Base-by-base conservation (phyloP, 2,888 invertebrate species). In the Nomada ruficornis region DNA sequence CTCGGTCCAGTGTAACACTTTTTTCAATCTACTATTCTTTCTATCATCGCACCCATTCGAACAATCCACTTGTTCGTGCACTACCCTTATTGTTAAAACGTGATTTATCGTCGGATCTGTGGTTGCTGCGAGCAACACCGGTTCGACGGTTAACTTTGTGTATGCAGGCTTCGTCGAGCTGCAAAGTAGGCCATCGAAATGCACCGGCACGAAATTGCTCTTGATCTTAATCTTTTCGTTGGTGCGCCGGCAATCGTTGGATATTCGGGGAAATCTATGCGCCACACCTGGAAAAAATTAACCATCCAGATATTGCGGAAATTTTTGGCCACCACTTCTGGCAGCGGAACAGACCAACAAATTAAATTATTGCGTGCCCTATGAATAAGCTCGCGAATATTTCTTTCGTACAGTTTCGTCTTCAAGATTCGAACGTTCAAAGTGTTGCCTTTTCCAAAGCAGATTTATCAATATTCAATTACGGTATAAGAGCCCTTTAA, bases 81-180 rank as follows among this genome's bases (percentile, higher is more conserved):
- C 82, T 74, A 50, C 67, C 62, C 77, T 52, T 65, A 68, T 75
- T 78, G 83, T 59, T 64, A 73, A 80, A 63, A 85, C 85, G 87
- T 87, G 87, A 85, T 82, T 87, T 87, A 87, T 87, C 85, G 76
- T n/a, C 26, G 77, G 71, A 86, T 86, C 86, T 81, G 47, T 29
- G n/a, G 26, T 9, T 18, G 60, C 42, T 11, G 18, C 57, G 50
- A 11, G 18, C 42, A 29, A 69, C 60, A 47, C 18, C 69, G 50
- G 57, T 47, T 72, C 72, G 36, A 68, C 67, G 67, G 72, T 75
- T 80, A 77, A 82, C 77, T 82, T 84, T 77, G 70, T 81, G 81
- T 85, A 77, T 81, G 87, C 87, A 84, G 77, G 62, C 67, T 68
- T 74, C 69, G 79, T 73, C 73, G 26, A 55, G 52, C 20, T 29